A percentile compares a stretch with the other conserved stretches of the same genome.
phyloP scores from a whole-genome alignment of 1,140 invertebrate species.

The Agrilus planipennis region DNA sequence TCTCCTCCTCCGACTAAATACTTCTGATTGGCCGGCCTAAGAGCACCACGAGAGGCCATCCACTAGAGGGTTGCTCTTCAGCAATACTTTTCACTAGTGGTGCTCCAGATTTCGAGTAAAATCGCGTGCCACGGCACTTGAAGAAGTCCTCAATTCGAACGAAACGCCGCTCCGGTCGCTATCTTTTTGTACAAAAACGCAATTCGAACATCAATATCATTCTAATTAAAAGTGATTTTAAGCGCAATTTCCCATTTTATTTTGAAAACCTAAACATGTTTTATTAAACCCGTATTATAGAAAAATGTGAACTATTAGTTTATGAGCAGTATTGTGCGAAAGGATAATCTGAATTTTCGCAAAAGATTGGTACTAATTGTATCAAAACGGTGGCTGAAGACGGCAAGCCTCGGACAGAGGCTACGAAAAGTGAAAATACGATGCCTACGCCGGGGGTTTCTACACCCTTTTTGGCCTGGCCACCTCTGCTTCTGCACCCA shows the following conservation, averaged over 20 bases:
- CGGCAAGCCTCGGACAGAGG: slow-evolving; percentile 13
- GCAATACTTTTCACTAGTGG: slow-evolving; percentile 30
- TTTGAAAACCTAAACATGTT: background rate
- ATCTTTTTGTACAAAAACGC: background rate
- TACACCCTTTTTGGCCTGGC: slow-evolving; percentile 31
- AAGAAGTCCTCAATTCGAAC: slow-evolving; percentile 10
- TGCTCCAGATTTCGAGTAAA: slow-evolving; percentile 29
- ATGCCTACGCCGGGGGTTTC: slow-evolving; percentile 18
- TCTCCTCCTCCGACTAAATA: background rate
- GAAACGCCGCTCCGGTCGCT: background rate
- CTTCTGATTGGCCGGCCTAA: slow-evolving; percentile 1
- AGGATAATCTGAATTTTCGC: background rate
- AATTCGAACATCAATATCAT: background rate
- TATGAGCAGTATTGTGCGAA: background rate
- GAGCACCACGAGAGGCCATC: slow-evolving; percentile 19
- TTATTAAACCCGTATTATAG: slow-evolving; percentile 3
- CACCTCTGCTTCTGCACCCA: slow-evolving; percentile 31
- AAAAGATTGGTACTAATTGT: slow-evolving; percentile 3
- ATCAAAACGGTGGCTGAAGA: slow-evolving; percentile 30
- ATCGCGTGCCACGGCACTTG: slow-evolving; percentile 31
- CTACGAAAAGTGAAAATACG: slow-evolving; percentile 10
- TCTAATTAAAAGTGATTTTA: background rate
- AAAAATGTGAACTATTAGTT: background rate
- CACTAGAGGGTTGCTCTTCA: slow-evolving; percentile 26
- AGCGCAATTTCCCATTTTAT: slow-evolving; percentile 3